These are phyloP conservation scores for Antheraea pernyi DNA, from an alignment of 1,140 invertebrate species.

Conservation along the genomic window DNA sequence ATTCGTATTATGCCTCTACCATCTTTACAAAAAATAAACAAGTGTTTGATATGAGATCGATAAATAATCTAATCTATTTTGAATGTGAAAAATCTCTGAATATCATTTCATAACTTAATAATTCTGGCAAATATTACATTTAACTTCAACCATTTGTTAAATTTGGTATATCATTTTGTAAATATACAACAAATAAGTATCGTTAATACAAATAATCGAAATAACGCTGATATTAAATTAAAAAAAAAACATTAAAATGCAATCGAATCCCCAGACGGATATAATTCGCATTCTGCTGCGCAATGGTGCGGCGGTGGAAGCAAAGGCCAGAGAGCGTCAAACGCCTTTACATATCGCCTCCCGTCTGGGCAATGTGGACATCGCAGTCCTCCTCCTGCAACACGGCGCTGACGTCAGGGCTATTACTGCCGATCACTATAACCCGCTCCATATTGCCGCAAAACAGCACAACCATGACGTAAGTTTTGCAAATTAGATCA, in stretches of 20 bases:
- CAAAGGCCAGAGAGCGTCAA: conserved; percentile 96
- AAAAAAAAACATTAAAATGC: not conserved
- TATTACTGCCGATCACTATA: conserved; percentile 98
- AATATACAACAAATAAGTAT: too few species aligned
- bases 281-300: conserved; percentile 97
- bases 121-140: too few species aligned
- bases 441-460: conserved; percentile 98
- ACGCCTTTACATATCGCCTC: conserved; percentile 97
- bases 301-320: conserved; percentile 98
- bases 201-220: too few species aligned
- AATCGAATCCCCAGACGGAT: conserved; percentile 88
- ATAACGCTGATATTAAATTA: too few species aligned
- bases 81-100: too few species aligned
- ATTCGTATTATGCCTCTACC: too few species aligned
- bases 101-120: too few species aligned
- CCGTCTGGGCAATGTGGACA: conserved; percentile 96
- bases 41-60: too few species aligned
- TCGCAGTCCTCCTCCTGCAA: conserved; percentile 95
- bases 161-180: too few species aligned
- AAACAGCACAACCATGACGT: conserved; percentile 88
- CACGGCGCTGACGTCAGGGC: conserved; percentile 95
- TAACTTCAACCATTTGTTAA: too few species aligned
- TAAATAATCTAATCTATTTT: too few species aligned
- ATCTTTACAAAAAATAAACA: too few species aligned
- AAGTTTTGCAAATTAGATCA: conserved; percentile 15